phyloP scores from a whole-genome alignment of 2,888 invertebrate genomes.

The Cephus nigrinus region DNA sequence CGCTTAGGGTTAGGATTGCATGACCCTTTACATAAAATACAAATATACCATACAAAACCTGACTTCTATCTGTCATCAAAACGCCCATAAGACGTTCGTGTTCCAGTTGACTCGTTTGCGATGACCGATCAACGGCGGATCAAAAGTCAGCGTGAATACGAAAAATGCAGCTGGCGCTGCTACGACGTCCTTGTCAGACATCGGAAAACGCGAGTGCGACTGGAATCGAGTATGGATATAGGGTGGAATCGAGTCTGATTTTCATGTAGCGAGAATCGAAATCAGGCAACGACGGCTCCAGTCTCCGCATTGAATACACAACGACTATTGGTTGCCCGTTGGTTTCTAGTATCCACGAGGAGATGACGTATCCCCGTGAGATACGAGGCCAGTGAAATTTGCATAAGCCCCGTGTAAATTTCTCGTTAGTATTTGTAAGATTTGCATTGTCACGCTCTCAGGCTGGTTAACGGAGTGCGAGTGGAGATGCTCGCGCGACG shows the following conservation, averaged over 20 bases:
- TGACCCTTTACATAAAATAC: background rate
- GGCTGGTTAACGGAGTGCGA: background rate
- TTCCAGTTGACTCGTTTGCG: no score
- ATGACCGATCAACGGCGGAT: no score
- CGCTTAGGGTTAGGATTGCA: background rate
- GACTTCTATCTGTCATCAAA: background rate
- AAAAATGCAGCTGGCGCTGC: background rate
- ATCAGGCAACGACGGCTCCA: background rate
- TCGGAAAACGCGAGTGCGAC: background rate
- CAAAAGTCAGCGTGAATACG: no score
- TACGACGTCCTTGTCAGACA: background rate
- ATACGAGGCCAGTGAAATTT: background rate
- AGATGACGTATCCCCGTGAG: background rate
- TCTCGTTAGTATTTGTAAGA: background rate
- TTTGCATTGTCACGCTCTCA: background rate
- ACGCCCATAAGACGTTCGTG: background rate
- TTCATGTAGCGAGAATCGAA: background rate
- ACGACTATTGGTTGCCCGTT: background rate
- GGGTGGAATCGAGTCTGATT: background rate
- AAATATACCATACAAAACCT: background rate
- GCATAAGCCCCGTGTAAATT: conserved; percentile 6
- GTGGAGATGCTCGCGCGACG: background rate
- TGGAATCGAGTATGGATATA: no score
- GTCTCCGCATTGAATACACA: background rate
- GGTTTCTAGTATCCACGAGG: background rate